Percentiles rank a stretch among this genome's conserved stretches.
phyloP scores from a whole-genome alignment of 2,797 vertebrate species.

The Lycodopsis pacificus region DNA sequence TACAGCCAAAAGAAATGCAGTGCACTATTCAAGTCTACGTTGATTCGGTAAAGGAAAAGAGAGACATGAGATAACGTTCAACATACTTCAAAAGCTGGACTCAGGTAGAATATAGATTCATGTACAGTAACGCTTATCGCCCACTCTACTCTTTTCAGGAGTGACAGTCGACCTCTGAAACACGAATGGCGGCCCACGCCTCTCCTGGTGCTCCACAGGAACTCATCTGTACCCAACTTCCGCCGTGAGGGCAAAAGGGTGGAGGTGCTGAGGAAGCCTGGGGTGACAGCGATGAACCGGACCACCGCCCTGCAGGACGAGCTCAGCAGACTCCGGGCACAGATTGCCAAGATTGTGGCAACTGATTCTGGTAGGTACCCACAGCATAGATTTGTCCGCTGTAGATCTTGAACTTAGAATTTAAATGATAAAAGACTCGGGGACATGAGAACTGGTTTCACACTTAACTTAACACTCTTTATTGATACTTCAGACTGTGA shows the following conservation, averaged over 20 bases:
- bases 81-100: background rate
- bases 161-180: conserved; percentile 93
- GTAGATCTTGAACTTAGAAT: background rate
- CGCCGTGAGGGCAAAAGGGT: conserved; percentile 94
- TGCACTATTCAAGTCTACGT: background rate
- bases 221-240: conserved; percentile 97
- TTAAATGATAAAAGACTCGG: background rate
- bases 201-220: conserved; percentile 95
- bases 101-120: background rate
- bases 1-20: background rate
- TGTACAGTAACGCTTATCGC: background rate
- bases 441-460: background rate
- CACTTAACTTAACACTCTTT: background rate
- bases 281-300: conserved; percentile 92
- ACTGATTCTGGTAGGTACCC: conserved; percentile 86
- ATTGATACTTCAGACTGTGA: background rate
- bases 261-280: conserved; percentile 93
- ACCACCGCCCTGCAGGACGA: conserved; percentile 97
- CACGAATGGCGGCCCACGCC: conserved; percentile 98
- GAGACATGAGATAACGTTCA: background rate
- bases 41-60: background rate
- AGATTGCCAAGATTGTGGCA: conserved; percentile 96
- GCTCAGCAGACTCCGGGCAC: conserved; percentile 93
- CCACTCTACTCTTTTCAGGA: conserved; percentile 79
- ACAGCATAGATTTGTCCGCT: background rate